Evolutionary conservation across 2,888 invertebrate species (phyloP).

Genomic region (Nineta flava): DNA sequence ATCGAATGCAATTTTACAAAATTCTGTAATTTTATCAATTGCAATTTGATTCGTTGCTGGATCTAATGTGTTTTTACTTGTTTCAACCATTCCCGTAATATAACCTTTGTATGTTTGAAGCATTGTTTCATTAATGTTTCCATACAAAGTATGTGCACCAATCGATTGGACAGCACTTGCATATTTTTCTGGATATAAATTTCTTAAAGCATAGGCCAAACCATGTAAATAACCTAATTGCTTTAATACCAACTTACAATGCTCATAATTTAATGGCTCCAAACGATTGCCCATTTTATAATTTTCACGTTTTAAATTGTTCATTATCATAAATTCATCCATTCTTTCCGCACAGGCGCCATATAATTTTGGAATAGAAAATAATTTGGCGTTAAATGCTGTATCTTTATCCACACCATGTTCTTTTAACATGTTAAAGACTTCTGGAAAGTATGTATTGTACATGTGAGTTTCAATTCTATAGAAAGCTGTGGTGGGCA

Average conservation of each 20-base stretch:
- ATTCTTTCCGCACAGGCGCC: neutral
- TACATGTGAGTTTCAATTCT: constrained; percentile 2
- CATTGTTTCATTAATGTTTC: no score
- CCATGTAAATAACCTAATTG: constrained; percentile 4
- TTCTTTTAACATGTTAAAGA: constrained; percentile 3
- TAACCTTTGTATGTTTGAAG: no score
- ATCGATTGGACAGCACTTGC: no score
- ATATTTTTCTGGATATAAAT: neutral
- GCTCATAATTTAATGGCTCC: neutral
- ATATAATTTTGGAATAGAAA: neutral
- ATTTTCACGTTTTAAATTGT: constrained; percentile 3
- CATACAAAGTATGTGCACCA: no score
- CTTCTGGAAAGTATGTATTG: neutral
- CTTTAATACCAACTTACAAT: constrained; percentile 3
- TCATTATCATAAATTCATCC: constrained; percentile 15
- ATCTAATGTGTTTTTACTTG: no score
- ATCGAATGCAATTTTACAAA: no score
- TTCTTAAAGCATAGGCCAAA: constrained; percentile 1
- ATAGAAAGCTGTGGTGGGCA: neutral
- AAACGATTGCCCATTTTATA: constrained; percentile 4
- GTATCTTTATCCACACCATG: neutral
- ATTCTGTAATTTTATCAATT: no score
- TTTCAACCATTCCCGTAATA: no score
- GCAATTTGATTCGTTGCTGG: no score
- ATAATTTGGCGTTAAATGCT: neutral